Conservation (phyloP, 2,113 vertebrate species). For the Equus quagga region DNA sequence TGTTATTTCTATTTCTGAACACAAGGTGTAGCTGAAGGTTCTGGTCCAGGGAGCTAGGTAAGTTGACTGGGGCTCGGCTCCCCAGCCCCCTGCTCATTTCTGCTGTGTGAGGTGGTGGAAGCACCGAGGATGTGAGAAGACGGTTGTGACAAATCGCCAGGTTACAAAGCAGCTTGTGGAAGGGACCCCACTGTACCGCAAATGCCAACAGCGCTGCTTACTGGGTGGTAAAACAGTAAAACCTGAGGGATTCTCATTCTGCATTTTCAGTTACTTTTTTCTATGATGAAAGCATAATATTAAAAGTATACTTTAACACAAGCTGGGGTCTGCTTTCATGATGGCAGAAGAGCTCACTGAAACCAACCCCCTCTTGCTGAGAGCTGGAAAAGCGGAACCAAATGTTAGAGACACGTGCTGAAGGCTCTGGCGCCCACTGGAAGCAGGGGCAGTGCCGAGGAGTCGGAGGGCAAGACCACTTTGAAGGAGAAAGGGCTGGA, state of each 20-base stretch:
- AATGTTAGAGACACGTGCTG: background rate
- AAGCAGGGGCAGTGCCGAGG: background rate
- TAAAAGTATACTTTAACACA: background rate
- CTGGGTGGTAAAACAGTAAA: fast-evolving
- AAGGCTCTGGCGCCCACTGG: background rate
- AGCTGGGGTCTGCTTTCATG: background rate
- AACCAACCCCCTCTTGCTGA: background rate
- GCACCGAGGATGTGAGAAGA: too few relatives aligned
- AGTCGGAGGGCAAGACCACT: background rate
- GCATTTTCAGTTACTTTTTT: background rate
- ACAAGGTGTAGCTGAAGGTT: fast-evolving
- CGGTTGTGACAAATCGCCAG: too few relatives aligned
- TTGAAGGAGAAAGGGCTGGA: background rate
- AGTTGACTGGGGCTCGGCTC: fast-evolving
- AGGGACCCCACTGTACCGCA: fast-evolving
- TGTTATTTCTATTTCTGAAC: background rate
- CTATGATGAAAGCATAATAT: background rate
- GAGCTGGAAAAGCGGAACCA: background rate
- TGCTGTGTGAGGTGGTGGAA: background rate
- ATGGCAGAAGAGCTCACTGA: background rate
- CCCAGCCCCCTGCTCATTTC: fast-evolving
- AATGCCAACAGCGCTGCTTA: fast-evolving
- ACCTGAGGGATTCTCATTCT: too few relatives aligned
- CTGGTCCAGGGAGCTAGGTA: background rate
- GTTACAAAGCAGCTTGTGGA: background rate